Conservation (phyloP, 2,888 invertebrate genomes). For the Apamea monoglypha region DNA sequence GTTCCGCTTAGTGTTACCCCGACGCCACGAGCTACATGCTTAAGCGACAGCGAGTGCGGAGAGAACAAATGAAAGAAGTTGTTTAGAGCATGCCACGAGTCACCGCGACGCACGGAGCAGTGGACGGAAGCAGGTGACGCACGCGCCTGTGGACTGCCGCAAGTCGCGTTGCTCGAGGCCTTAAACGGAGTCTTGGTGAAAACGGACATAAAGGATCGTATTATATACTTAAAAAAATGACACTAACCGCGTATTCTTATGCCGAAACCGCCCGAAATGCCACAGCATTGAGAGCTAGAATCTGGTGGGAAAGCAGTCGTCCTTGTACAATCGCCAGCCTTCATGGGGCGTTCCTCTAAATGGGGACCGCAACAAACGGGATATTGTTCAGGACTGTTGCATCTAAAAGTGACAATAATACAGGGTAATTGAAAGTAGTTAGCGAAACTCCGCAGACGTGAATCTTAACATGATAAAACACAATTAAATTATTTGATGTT, state of each 20-base stretch:
- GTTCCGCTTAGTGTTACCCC: background rate
- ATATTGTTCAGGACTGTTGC: slow-evolving; percentile 69
- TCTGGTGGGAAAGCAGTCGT: slow-evolving; percentile 73
- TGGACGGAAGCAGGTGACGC: background rate
- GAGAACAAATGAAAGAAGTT: background rate
- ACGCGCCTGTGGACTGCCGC: background rate
- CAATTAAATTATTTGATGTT: background rate
- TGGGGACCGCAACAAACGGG: slow-evolving; percentile 79
- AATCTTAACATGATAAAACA: background rate
- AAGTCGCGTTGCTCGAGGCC: background rate
- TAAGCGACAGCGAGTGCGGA: background rate
- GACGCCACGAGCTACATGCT: too few relatives aligned
- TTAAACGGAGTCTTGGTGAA: background rate
- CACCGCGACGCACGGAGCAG: background rate
- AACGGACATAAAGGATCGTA: background rate
- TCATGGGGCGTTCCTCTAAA: background rate
- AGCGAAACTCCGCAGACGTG: background rate
- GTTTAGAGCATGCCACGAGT: background rate
- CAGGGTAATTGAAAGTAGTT: background rate
- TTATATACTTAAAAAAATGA: background rate
- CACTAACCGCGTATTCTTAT: slow-evolving; percentile 66
- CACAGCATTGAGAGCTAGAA: slow-evolving; percentile 75
- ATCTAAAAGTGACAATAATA: slow-evolving; percentile 66
- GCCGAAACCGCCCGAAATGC: slow-evolving; percentile 66
- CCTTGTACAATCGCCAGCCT: background rate